These are phyloP conservation scores for Crotophaga sulcirostris DNA, from an alignment of 2,113 vertebrate genomes.

Conservation along the genomic window DNA sequence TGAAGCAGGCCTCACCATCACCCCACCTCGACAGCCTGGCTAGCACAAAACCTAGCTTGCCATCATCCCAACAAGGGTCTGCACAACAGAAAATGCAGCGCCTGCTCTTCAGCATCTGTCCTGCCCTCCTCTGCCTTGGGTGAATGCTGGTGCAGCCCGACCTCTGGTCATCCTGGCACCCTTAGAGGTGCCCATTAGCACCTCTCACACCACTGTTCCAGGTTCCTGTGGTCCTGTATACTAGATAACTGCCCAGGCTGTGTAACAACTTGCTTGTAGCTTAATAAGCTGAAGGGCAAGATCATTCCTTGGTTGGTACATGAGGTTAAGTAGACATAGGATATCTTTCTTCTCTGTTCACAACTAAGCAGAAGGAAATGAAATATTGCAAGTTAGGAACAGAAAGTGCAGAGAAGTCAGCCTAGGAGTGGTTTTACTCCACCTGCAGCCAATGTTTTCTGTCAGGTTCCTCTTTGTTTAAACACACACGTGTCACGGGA, in stretches of 20 bases:
- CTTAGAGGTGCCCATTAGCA: accelerated
- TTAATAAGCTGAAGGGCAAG: background rate
- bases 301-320: background rate
- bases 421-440: background rate
- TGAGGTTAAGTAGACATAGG: background rate
- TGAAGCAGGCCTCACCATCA: background rate
- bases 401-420: background rate
- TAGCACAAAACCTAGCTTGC: background rate
- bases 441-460: background rate
- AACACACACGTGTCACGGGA: background rate
- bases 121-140: no score
- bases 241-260: background rate
- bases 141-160: background rate
- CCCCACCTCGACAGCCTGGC: accelerated
- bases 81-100: background rate
- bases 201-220: accelerated
- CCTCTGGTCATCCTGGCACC: background rate
- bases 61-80: background rate
- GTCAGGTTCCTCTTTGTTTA: background rate
- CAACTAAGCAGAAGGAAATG: background rate
- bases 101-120: no score
- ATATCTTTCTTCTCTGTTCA: background rate
- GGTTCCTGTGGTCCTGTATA: background rate
- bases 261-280: background rate
- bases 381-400: background rate